Percentiles rank a stretch among this genome's conserved stretches.
Evolutionary conservation across 2,797 vertebrate genomes (phyloP).

Genomic region (Clarias laeviceps): DNA sequence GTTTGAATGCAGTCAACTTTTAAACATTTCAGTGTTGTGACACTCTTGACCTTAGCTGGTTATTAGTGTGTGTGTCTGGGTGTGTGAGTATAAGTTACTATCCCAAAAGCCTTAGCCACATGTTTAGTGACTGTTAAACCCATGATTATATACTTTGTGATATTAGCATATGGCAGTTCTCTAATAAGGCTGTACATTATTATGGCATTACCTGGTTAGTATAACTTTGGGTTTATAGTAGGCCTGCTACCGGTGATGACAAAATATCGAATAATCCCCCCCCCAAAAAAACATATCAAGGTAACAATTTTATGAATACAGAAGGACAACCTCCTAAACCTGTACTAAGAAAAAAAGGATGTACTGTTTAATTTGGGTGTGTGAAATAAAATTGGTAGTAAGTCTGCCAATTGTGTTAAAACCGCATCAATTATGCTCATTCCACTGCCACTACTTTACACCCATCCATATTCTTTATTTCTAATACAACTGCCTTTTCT

Average conservation of each 20-base stretch:
- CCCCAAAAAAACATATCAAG: background rate
- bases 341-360: background rate
- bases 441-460: background rate
- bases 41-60: background rate
- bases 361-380: background rate
- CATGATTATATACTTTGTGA: background rate
- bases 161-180: conserved; percentile 4
- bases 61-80: background rate
- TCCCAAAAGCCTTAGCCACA: background rate
- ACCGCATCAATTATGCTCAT: background rate
- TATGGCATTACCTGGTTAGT: background rate
- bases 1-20: conserved; percentile 16
- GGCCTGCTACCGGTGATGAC: too few relatives aligned
- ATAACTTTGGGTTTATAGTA: background rate
- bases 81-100: conserved; percentile 1
- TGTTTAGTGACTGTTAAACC: background rate
- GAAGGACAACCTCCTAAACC: too few relatives aligned
- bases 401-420: background rate
- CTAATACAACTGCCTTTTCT: background rate
- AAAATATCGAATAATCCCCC: too few relatives aligned
- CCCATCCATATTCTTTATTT: background rate
- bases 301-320: background rate
- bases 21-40: conserved; percentile 16
- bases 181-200: background rate
- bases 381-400: background rate